Base-by-base conservation (phyloP, 2,797 vertebrate genomes). In the Melanotaenia pygmaea region DNA sequence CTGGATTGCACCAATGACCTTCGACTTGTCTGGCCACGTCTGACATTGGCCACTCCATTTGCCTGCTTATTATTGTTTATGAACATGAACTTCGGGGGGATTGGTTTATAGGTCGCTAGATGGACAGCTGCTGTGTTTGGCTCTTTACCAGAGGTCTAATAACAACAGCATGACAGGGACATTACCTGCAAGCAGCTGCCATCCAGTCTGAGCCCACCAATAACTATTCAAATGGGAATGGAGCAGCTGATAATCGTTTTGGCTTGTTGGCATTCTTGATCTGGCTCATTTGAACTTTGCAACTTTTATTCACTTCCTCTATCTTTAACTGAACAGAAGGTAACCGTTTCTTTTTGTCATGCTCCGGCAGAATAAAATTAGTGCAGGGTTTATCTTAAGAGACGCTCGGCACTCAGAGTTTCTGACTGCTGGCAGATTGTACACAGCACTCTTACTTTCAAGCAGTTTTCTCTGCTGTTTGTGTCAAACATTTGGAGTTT, bases 41-140 rank as follows among this genome's bases (percentile, higher is more conserved):
- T 92, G 93, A 93, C 92, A 91, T 94, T 93, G 92, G 81, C 91
- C 89, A 74, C 81, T 74, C 85, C 88, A 92, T 94, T 93, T 92
- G 87, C 86, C 80, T 67, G 80, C 83, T 89, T 91, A 93, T 93
- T 91, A 85, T 93, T 93, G 92, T 94, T 94, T 93, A 94, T 92
- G 92, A 90, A 90, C 65, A 60, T 81, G 74, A 81, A 82, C 73
- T 7, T 60, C 62, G 43, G 47, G 51, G 26, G 72, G 9, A 54
- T 72, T 80, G 73, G 88, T 94, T 94, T 94, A 94, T 94, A 86
- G 93, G 92, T 84, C 88, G 86, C 76, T 85, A 90, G 90, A 86
- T 65, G 90, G 93, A 93, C 94, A 95, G 93, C 92, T 95, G 94
- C 92, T 93, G 90, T 72, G 79, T 80, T 94, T 94, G 94, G 94